phyloP scores from a whole-genome alignment of 2,797 vertebrate species.

The Chelon labrosus region DNA sequence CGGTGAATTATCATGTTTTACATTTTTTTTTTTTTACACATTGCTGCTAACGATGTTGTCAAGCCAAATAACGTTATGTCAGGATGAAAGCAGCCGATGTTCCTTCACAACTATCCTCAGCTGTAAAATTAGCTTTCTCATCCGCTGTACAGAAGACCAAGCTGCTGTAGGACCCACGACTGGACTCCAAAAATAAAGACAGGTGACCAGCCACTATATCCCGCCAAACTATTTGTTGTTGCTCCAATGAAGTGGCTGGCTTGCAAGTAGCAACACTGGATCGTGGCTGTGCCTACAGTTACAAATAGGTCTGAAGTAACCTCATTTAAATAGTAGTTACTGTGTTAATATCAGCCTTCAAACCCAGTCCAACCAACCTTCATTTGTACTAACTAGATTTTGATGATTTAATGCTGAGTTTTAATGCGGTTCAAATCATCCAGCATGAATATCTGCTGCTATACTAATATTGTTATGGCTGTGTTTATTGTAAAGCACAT shows the following conservation, averaged over 20 bases:
- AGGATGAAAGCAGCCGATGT: conserved; percentile 22
- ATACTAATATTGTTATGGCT: background rate
- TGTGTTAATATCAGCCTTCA: background rate
- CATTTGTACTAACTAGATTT: background rate
- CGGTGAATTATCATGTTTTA: conserved; percentile 5
- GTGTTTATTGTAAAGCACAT: background rate
- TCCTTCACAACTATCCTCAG: background rate
- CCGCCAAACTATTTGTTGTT: conserved; percentile 67
- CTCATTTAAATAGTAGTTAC: conserved; percentile 24
- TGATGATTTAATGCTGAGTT: background rate
- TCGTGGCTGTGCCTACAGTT: conserved; percentile 55
- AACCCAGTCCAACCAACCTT: background rate
- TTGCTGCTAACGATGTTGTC: conserved; percentile 27
- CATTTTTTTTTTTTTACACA: conserved; percentile 2
- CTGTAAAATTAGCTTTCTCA: conserved; percentile 14
- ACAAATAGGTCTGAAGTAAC: conserved; percentile 60
- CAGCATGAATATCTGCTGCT: background rate
- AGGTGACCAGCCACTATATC: conserved; percentile 41
- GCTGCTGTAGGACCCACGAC: conserved; percentile 3
- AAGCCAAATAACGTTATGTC: conserved; percentile 38
- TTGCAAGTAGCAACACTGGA: conserved; percentile 24
- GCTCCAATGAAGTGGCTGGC: conserved; percentile 48
- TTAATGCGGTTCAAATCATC: background rate
- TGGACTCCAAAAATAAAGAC: conserved; percentile 27
- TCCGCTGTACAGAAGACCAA: conserved; percentile 10